Percentiles rank a stretch among this genome's conserved stretches.
These are phyloP conservation scores for Caenorhabditis latens DNA, from an alignment of 1,140 invertebrate species.

Conservation along the genomic window DNA sequence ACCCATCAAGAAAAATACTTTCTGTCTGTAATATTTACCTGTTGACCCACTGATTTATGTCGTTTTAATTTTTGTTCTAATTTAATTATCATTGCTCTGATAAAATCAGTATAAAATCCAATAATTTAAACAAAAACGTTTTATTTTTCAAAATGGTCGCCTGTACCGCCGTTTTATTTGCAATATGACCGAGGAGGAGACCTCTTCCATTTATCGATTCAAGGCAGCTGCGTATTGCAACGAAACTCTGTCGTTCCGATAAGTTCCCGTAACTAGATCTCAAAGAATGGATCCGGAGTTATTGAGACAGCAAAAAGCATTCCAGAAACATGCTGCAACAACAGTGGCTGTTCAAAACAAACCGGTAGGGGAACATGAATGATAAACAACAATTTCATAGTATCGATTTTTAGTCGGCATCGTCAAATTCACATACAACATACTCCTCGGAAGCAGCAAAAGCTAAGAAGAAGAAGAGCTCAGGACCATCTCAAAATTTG, in stretches of 20 bases:
- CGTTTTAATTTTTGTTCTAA: constrained; percentile 9
- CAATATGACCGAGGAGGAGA: neutral
- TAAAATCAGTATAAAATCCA: constrained; percentile 12
- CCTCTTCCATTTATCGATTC: neutral
- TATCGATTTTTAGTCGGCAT: constrained; percentile 2
- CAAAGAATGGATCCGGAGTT: constrained; percentile 57
- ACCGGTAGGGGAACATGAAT: neutral
- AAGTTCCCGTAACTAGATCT: neutral
- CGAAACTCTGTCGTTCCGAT: neutral
- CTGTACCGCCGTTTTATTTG: neutral
- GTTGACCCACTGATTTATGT: neutral
- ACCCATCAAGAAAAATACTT: no score
- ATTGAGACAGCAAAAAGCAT: constrained; percentile 41
- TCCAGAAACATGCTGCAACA: constrained; percentile 58
- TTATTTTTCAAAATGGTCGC: neutral
- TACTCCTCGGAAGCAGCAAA: constrained; percentile 57
- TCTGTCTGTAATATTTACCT: neutral
- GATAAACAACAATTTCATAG: neutral
- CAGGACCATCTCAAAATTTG: constrained; percentile 48
- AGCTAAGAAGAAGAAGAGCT: constrained; percentile 59
- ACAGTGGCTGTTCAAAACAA: constrained; percentile 58
- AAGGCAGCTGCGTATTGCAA: neutral
- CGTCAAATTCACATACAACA: constrained; percentile 55
- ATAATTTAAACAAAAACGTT: neutral
- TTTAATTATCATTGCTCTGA: neutral